Evolutionary conservation across 1,140 invertebrate genomes (phyloP), one percentile per base, ranked within the genome.

Genomic region (Melipona quadrifasciata): DNA sequence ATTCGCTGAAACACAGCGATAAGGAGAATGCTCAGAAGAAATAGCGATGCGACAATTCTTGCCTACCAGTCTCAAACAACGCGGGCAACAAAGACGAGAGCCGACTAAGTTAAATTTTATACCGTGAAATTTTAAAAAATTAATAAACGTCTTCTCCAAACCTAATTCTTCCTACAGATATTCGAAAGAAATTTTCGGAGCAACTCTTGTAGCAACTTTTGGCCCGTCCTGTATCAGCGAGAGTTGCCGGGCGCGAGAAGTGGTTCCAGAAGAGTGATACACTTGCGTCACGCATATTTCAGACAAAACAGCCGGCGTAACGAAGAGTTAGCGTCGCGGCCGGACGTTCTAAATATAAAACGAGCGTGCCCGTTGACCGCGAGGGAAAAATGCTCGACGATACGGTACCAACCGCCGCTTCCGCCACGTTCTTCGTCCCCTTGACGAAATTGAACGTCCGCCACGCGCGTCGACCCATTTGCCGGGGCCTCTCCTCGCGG

Each of bases 321-420:
- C 51, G 19, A 17, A 70, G 31, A 67, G 21, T 39, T n/a, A 19
- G 17, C 16, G 34, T 4, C 11, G 21, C 21, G 61, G 53, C 65
- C 31, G n/a, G 17, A 24, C 17, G 6, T 5, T 80, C 68, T 80
- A 80, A 80, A 73, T 73, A 80, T 80, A 73, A 77, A 78, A 78
- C 55, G 27, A 19, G 19, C 47, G 31, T 31, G 31, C 65, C 47
- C 61, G 47, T 58, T 64, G 86, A 82, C 74, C 11, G 8, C 39
- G 53, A 68, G 24, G n/a, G 47, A 73, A 72, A 58, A 71, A 67
- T 73, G 2, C 6, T 51, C 12, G 70, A 51, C 68, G n/a, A 61
- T 70, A 55, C 78, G 57, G 8, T 55, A 24, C 2, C n/a, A n/a
- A 47, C 39, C 39, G 8, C 39, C 8, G 8, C 39, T 0, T 47